Base-by-base conservation (phyloP, 2,797 vertebrate species). In the Gymnopithys bicolor region DNA sequence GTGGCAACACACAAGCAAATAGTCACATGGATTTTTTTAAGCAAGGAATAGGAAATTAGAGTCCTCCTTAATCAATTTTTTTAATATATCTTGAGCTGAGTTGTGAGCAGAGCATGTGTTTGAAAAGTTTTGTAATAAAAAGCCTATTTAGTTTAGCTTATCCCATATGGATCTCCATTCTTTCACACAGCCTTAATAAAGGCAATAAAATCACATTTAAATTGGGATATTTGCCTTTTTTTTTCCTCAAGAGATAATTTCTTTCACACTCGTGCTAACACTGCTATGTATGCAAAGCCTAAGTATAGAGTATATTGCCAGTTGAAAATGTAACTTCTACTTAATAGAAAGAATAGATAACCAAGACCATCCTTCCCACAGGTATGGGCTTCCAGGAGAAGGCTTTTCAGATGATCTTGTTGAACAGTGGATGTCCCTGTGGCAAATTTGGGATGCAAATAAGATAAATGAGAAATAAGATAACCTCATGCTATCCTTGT, bases 91-190 rank as follows among this genome's bases (percentile, higher is more conserved):
- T 68, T 82, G 41, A 73, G 59, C 39, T 76, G 49, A 67, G 10
- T 74, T 86, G 21, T 63, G 51, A 92, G 39, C 43, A 87, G 35
- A 82, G 8, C 4, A 1, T 19, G 27, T 88, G 25, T 45, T 79
- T 71, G 62, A 84, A 84, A 87, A 24, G 41, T 39, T 68, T 82
- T 82, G 41, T 86, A 90, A 84, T 58, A 78, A 84, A 86, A 92
- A 82, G 13, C 19, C 52, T 69, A 6, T 68, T 88, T 80, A 73
- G 35, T 93, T 88, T 92, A 84, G 35, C 4, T 92, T 19, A 55
- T 66, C 13, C 41, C 30, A 22, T 68, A 51, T 28, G 21, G 64
- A 53, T 64, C 63, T 95, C 58, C n/a, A 64, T 89, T 89, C 25
- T 23, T 84, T 84, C 51, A 64, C 13, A 45, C 11, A 89, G 23